Conservation (phyloP, 2,888 invertebrate genomes). For the Euphydryas editha region DNA sequence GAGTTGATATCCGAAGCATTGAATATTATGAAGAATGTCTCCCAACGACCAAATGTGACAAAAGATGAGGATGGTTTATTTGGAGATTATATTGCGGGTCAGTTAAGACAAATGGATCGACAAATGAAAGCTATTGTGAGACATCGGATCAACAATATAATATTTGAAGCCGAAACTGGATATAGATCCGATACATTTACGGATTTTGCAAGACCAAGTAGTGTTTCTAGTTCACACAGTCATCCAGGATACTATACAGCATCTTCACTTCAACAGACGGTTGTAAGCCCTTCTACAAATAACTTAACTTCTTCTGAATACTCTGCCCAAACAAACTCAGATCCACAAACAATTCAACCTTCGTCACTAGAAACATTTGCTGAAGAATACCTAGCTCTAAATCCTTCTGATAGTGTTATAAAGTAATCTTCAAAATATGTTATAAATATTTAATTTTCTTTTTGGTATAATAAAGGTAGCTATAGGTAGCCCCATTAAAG, state of each 20-base stretch:
- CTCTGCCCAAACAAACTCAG: conserved; percentile 28
- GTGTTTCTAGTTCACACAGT: conserved; percentile 34
- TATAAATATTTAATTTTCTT: too few relatives aligned
- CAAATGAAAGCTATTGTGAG: conserved; percentile 38
- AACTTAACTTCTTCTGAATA: conserved; percentile 31
- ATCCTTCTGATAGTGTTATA: too few relatives aligned
- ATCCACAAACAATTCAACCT: conserved; percentile 5
- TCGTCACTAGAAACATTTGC: too few relatives aligned
- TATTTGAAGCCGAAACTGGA: conserved; percentile 44
- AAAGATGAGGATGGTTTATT: conserved; percentile 42
- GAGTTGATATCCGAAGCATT: conserved; percentile 40
- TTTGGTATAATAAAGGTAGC: too few relatives aligned
- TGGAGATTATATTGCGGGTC: conserved; percentile 41
- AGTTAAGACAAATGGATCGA: conserved; percentile 39
- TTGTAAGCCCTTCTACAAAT: conserved; percentile 33
- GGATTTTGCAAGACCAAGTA: conserved; percentile 37
- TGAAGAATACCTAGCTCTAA: too few relatives aligned
- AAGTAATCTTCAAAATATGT: too few relatives aligned
- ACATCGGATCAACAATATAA: conserved; percentile 43
- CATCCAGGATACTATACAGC: conserved; percentile 38
- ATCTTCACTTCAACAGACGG: conserved; percentile 28
- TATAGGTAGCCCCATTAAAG: too few relatives aligned
- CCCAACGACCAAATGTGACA: conserved; percentile 38
- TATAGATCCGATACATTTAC: conserved; percentile 31
- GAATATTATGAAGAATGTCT: conserved; percentile 39